A percentile compares a stretch with the other conserved stretches of the same genome.
phyloP scores from a whole-genome alignment of 2,797 vertebrate genomes.

The Malurus leucopterus region DNA sequence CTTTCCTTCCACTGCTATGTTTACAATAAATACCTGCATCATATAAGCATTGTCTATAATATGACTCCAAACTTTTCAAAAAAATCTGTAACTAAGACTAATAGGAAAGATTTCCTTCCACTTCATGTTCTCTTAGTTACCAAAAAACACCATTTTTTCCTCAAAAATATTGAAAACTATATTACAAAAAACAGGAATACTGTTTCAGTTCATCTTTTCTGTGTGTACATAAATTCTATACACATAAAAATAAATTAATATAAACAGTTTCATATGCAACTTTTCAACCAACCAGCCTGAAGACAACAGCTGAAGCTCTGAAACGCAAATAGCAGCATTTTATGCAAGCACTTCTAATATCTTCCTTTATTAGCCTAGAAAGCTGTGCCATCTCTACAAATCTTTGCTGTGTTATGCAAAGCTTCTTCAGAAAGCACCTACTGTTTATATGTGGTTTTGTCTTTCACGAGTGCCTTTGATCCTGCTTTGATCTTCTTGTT shows the following conservation, averaged over 20 bases:
- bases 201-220: not conserved
- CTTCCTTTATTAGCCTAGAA: not conserved
- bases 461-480: not conserved
- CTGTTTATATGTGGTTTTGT: not conserved
- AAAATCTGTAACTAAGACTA: not conserved
- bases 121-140: not conserved
- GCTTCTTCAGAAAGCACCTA: not conserved
- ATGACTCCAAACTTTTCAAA: not conserved
- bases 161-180: not conserved
- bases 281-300: not conserved
- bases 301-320: not conserved
- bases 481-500: not conserved
- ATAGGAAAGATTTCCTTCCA: not conserved
- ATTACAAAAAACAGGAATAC: not conserved
- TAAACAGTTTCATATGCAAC: not conserved
- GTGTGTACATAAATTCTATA: rapidly evolving
- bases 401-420: not conserved
- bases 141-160: not conserved
- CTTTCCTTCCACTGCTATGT: not conserved
- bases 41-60: not conserved
- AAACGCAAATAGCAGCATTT: not conserved
- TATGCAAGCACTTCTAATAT: not conserved
- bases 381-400: not conserved
- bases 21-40: not conserved
- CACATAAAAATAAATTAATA: not conserved